Conservation (phyloP, 2,888 invertebrate species). For the Limnephilus lunatus region DNA sequence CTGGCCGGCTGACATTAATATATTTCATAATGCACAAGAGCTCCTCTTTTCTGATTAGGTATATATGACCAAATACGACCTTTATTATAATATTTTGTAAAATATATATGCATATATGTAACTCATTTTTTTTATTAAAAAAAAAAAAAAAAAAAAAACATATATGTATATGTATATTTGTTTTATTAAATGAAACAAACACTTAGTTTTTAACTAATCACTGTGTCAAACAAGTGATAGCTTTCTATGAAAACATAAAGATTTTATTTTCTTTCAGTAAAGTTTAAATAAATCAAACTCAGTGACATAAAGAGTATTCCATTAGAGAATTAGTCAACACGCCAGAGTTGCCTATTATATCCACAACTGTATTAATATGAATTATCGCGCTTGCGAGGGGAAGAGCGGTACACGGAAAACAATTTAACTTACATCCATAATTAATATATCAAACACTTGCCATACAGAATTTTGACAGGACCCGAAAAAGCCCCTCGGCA, state of each 20-base stretch:
- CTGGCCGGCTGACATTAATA: no score
- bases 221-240: background rate
- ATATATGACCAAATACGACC: no score
- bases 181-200: no score
- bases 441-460: slow-evolving; percentile 65
- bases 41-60: no score
- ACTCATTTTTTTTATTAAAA: no score
- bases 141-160: no score
- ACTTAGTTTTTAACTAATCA: no score
- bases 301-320: background rate
- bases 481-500: slow-evolving; percentile 55
- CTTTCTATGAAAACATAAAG: background rate
- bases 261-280: background rate
- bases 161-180: no score
- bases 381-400: slow-evolving; percentile 24
- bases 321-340: slow-evolving; percentile 8
- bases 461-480: slow-evolving; percentile 62
- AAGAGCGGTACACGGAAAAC: slow-evolving; percentile 53
- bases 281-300: background rate
- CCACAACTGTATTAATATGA: slow-evolving; percentile 37
- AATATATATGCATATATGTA: no score
- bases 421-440: slow-evolving; percentile 64
- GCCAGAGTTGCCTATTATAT: background rate
- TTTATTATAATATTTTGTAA: no score
- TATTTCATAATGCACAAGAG: no score